Base-by-base conservation (phyloP, 2,888 invertebrate species). In the Pyrgus malvae region DNA sequence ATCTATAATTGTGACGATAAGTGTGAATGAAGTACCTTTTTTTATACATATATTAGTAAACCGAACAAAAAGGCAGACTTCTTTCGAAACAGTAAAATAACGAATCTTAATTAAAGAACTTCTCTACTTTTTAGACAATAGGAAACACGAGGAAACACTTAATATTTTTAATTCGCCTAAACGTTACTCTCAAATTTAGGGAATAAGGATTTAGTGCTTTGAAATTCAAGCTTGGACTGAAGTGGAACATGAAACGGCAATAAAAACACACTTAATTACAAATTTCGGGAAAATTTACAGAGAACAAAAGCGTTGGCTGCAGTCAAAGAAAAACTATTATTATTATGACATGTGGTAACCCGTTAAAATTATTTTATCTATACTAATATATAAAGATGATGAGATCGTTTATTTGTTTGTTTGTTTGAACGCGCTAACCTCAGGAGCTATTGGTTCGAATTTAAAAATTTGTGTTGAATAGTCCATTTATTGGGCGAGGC, bases 121-220 rank as follows among this genome's bases (percentile, higher is more conserved):
- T 37, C 21, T 14, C 23, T n/a, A 7, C n/a, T 11, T 14, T 46
- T 16, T n/a, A 25, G 23, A 23, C 46, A 33, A 14, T 7, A n/a
- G 31, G 42, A 12, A 48, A 40, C 42, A 51, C 27, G 44, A 51
- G 42, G 44, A 44, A 51, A 35, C 44, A 51, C 51, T 51, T 51
- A 25, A 44, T 12, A 19, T 44, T 44, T 50, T 50, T 21, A 49
- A 40, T 51, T 44, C 40, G 9, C 7, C 19, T 27, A 21, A 35
- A 51, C 35, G 35, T 51, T 44, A 27, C 35, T 51, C 37, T 11
- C 35, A 11, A 50, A 51, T 9, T 46, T 23, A 27, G 42, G 51
- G 27, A 37, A 31, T 51, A 35, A 33, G 42, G 33, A 27, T n/a
- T 25, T 31, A n/a, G 33, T 50, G 41, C 48, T 48, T 14, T 11